Base-by-base conservation (phyloP, 1,140 invertebrate species). In the Ditylenchus dipsaci region DNA sequence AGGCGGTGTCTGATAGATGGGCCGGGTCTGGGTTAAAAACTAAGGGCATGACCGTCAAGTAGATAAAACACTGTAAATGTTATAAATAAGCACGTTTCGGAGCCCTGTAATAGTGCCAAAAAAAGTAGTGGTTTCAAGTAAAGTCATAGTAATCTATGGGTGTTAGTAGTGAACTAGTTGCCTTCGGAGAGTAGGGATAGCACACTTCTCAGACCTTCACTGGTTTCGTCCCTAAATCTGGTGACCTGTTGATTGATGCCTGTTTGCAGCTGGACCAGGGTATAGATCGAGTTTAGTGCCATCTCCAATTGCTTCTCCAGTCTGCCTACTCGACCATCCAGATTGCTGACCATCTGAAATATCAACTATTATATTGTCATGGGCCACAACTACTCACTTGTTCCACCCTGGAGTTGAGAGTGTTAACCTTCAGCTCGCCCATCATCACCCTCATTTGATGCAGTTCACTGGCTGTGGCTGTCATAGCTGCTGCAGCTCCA, bases 301-400 rank as follows among this genome's bases (percentile, higher is more conserved):
- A 82, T 82, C 63, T 82, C 80, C 58, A 82, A 21, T 27, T 82
- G 79, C 62, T 82, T 82, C 60, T 82, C 80, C n/a, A 82, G 61
- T 15, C 76, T 47, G 15, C 62, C 71, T 23, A 82, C 72, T 27
- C 80, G 77, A 11, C 63, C 38, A 58, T 82, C 80, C 1, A 82
- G 33, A 0, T 43, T 57, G 1, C 27, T 67, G 1, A 82, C 45
- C 33, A 72, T 60, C 75, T 82, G 67, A 56, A 81, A 65, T 15
- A 53, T 21, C n/a, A 38, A 21, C 29, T 21, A n/a, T 49, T 47
- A 38, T 65, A 42, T 63, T 56, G 38, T 56, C 11, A 30, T 21
- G 7, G 21, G 1, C 42, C 63, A 19, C 9, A 33, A 59, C 21
- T 45, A 26, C 62, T 45, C 63, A 67, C 66, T 64, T 68, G 66